A percentile compares a stretch with the other conserved stretches of the same genome.
Conservation (phyloP, 2,888 invertebrate species). For the Drepana falcataria region DNA sequence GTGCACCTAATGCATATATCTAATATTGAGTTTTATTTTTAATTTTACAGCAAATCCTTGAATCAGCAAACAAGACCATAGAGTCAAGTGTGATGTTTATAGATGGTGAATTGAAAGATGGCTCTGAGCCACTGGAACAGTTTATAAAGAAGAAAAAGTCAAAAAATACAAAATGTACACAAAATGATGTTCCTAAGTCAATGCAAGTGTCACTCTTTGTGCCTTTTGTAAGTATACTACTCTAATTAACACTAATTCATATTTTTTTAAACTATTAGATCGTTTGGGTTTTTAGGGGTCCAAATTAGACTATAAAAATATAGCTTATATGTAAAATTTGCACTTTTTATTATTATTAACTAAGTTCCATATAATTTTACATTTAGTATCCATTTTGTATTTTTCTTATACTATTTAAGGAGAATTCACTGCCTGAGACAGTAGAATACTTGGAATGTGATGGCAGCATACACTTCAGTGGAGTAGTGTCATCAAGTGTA, state of each 20-base stretch:
- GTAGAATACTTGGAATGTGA: slow-evolving; percentile 78
- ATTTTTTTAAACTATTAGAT: not conserved
- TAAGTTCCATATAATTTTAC: too few relatives aligned
- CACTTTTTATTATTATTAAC: too few relatives aligned
- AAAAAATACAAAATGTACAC: slow-evolving; percentile 56
- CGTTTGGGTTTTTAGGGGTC: not conserved
- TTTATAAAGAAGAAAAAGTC: slow-evolving; percentile 80
- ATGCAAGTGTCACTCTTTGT: slow-evolving; percentile 83
- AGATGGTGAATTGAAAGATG: slow-evolving; percentile 83
- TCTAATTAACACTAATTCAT: not conserved
- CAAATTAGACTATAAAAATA: too few relatives aligned
- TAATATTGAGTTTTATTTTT: slow-evolving; percentile 10
- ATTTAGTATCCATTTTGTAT: slow-evolving; percentile 6
- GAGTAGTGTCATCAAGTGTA: slow-evolving; percentile 86
- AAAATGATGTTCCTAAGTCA: slow-evolving; percentile 67
- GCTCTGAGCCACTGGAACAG: slow-evolving; percentile 81
- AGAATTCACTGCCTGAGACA: slow-evolving; percentile 62
- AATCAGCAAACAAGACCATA: slow-evolving; percentile 78
- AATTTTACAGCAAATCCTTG: slow-evolving; percentile 76
- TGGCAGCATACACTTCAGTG: slow-evolving; percentile 84
- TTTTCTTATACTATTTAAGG: slow-evolving; percentile 39
- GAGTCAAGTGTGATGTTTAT: slow-evolving; percentile 84
- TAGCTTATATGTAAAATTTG: too few relatives aligned
- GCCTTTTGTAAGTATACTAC: slow-evolving; percentile 80
- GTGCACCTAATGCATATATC: too few relatives aligned